Percentiles rank a stretch among this genome's conserved stretches.
phyloP scores from a whole-genome alignment of 1,140 invertebrate genomes.

The Pachyrhynchus sulphureomaculatus region DNA sequence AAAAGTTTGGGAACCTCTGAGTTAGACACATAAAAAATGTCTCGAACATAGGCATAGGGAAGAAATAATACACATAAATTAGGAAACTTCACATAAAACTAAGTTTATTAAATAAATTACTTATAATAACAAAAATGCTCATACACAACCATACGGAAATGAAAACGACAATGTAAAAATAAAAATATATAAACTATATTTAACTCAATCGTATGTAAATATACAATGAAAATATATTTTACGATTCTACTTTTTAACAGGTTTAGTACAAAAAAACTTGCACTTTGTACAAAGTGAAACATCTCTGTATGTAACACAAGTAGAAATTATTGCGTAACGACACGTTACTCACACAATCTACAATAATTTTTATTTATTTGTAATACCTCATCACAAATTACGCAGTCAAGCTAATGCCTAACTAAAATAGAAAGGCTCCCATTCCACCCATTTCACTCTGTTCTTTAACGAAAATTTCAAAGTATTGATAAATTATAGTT shows the following conservation, averaged over 20 bases:
- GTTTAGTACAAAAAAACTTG: slow-evolving; percentile 38
- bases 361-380: slow-evolving; percentile 4
- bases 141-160: slow-evolving; percentile 36
- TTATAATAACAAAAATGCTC: slow-evolving; percentile 27
- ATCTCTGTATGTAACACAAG: slow-evolving; percentile 17
- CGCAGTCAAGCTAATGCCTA: slow-evolving; percentile 28
- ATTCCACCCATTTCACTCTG: slow-evolving; percentile 99
- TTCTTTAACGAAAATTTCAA: slow-evolving; percentile 99
- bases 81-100: slow-evolving; percentile 20
- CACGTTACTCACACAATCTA: slow-evolving; percentile 10
- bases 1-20: no score
- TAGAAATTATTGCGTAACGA: slow-evolving; percentile 18
- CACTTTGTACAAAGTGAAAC: slow-evolving; percentile 35
- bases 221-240: slow-evolving; percentile 41
- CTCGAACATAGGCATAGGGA: no score
- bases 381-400: slow-evolving; percentile 28
- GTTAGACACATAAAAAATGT: no score
- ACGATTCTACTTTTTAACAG: slow-evolving; percentile 16
- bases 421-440: slow-evolving; percentile 94
- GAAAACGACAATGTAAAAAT: slow-evolving; percentile 26
- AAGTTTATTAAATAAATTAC: slow-evolving; percentile 35
- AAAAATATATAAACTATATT: slow-evolving; percentile 20
- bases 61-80: slow-evolving; percentile 11
- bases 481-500: slow-evolving; percentile 99
- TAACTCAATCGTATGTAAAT: slow-evolving; percentile 36